Percentiles rank a stretch among this genome's conserved stretches.
Evolutionary conservation across 2,113 vertebrate species (phyloP).

Genomic region (Podiceps cristatus): DNA sequence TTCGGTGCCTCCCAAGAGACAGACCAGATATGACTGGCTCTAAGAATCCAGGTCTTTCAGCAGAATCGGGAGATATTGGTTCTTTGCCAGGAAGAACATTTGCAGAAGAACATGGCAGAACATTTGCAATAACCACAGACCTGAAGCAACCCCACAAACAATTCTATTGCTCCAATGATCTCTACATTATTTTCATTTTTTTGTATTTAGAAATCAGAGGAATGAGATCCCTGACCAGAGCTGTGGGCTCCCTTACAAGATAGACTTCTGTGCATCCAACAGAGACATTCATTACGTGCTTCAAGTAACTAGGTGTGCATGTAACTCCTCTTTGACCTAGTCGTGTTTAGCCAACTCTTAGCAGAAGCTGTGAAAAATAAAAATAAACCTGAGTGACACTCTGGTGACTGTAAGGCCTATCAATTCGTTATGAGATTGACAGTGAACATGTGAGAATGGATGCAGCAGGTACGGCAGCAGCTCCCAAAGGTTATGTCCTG

Average conservation of each 20-base stretch:
- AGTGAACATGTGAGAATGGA: background rate
- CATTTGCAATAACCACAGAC: background rate
- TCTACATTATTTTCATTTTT: background rate
- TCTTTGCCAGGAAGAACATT: background rate
- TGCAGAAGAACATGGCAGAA: background rate
- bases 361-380: background rate
- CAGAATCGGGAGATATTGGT: background rate
- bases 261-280: background rate
- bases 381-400: background rate
- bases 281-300: background rate
- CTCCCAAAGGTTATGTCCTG: background rate
- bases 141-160: background rate
- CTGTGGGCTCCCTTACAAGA: background rate
- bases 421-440: background rate
- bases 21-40: background rate
- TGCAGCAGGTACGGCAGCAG: accelerated
- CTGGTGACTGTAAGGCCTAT: background rate
- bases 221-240: background rate
- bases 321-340: background rate
- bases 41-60: background rate
- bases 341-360: background rate
- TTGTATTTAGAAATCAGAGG: conserved; percentile 41
- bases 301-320: background rate
- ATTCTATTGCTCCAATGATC: background rate
- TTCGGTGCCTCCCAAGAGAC: background rate